Percentiles rank a stretch among this genome's conserved stretches.
These are phyloP conservation scores for Drosophila sturtevanti DNA, from an alignment of 1,140 invertebrate genomes.

Conservation along the genomic window DNA sequence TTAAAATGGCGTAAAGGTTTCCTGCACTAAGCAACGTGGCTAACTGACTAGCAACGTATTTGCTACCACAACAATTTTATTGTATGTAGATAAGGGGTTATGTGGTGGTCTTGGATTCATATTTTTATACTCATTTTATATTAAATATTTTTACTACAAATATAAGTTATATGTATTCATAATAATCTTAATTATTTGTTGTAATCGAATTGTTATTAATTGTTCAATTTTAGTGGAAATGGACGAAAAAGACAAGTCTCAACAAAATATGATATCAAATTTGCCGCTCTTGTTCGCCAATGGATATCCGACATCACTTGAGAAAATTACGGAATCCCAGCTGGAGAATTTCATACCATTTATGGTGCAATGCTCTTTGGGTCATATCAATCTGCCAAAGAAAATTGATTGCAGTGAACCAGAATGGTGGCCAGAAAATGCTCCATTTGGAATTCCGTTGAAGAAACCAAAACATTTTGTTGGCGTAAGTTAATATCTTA, in stretches of 20 bases:
- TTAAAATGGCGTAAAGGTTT: too few relatives aligned
- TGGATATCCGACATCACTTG: conserved; percentile 87
- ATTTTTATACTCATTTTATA: too few relatives aligned
- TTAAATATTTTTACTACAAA: too few relatives aligned
- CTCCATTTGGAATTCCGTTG: conserved; percentile 86
- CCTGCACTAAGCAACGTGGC: too few relatives aligned
- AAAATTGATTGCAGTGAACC: conserved; percentile 83
- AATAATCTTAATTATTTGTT: too few relatives aligned
- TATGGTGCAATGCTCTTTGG: conserved; percentile 89
- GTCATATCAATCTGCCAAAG: conserved; percentile 85
- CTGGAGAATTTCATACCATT: conserved; percentile 89
- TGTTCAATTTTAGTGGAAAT: conserved; percentile 49
- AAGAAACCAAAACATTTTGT: conserved; percentile 83
- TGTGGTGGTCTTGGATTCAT: too few relatives aligned
- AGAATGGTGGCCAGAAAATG: conserved; percentile 88
- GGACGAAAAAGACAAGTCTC: conserved; percentile 76
- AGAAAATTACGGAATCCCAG: conserved; percentile 85
- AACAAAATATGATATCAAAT: conserved; percentile 83
- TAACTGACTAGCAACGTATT: too few relatives aligned
- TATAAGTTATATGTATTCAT: too few relatives aligned
- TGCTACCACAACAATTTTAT: too few relatives aligned
- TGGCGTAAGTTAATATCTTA: conserved; percentile 81
- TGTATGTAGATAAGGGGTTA: too few relatives aligned
- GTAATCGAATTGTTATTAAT: neutral
- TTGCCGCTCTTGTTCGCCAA: conserved; percentile 88